Conservation (phyloP, 2,113 vertebrate genomes). For the Gopherus flavomarginatus region DNA sequence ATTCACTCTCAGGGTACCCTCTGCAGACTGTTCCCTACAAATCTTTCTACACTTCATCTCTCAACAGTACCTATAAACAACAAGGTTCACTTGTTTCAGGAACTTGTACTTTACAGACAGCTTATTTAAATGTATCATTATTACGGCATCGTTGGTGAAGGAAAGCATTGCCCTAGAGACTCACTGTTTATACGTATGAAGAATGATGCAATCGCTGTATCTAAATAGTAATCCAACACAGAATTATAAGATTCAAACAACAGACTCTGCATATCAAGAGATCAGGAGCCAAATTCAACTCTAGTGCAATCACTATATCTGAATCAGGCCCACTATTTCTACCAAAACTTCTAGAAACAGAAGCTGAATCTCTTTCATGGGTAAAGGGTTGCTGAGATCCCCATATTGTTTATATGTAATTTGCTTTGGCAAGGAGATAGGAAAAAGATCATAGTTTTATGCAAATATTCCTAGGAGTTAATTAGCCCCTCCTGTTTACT, state of each 20-base stretch:
- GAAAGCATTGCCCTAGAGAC: constrained; percentile 79
- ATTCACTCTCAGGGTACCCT: not conserved
- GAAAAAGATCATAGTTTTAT: not conserved
- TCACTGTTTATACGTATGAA: constrained; percentile 79
- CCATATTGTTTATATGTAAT: not conserved
- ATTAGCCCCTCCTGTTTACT: not conserved
- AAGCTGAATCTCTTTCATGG: not conserved
- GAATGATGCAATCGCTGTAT: constrained; percentile 85
- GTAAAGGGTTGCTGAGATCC: not conserved
- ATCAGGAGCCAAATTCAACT: constrained; percentile 33
- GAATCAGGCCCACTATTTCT: not conserved
- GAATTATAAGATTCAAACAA: constrained; percentile 76
- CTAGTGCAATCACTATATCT: not conserved
- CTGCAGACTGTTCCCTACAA: constrained; percentile 56
- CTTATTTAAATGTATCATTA: constrained; percentile 80
- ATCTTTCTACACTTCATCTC: constrained; percentile 48
- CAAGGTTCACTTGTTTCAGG: constrained; percentile 61
- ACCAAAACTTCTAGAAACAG: not conserved
- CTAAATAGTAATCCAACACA: constrained; percentile 79
- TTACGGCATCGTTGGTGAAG: constrained; percentile 76
- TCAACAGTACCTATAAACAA: constrained; percentile 66
- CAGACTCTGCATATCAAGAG: constrained; percentile 60
- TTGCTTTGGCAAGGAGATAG: not conserved
- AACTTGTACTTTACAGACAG: constrained; percentile 66
- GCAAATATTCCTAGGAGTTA: not conserved